These are phyloP conservation scores for Pilophorus perplexus DNA, from an alignment of 2,888 invertebrate species.

Conservation along the genomic window DNA sequence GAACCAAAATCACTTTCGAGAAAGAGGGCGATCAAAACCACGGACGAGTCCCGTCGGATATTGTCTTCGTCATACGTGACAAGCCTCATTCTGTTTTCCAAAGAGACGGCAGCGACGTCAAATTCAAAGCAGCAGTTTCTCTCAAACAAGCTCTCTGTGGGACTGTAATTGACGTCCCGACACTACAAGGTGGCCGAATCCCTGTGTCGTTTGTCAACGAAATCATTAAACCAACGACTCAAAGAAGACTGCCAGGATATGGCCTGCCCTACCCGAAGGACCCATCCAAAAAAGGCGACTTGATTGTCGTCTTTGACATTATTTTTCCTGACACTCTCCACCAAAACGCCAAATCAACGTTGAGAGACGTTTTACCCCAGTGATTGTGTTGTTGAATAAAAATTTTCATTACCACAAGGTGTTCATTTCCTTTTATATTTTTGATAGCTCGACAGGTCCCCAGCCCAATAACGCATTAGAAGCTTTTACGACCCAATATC, in stretches of 20 bases:
- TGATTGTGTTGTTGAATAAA: too few relatives aligned
- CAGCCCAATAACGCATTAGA: too few relatives aligned
- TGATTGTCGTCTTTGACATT: slow-evolving; percentile 91
- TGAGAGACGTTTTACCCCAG: slow-evolving; percentile 80
- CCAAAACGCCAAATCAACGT: slow-evolving; percentile 76
- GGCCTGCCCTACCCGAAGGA: slow-evolving; percentile 93
- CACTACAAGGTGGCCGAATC: slow-evolving; percentile 76
- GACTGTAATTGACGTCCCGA: slow-evolving; percentile 81
- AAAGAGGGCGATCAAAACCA: slow-evolving; percentile 92
- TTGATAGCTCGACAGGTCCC: too few relatives aligned
- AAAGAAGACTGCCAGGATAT: slow-evolving; percentile 83
- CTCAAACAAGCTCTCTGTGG: slow-evolving; percentile 91
- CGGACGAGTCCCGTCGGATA: slow-evolving; percentile 91
- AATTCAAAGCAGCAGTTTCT: slow-evolving; percentile 79
- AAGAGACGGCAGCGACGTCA: slow-evolving; percentile 88
- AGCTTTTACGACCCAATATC: too few relatives aligned
- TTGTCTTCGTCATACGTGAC: slow-evolving; percentile 93
- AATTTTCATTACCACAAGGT: too few relatives aligned
- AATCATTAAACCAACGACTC: slow-evolving; percentile 83
- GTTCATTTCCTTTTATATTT: too few relatives aligned
- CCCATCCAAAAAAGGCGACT: slow-evolving; percentile 82
- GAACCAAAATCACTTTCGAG: slow-evolving; percentile 96
- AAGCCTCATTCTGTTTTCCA: slow-evolving; percentile 89
- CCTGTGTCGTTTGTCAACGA: slow-evolving; percentile 75
- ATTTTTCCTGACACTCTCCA: slow-evolving; percentile 83